Percentiles rank a stretch among this genome's conserved stretches.
Evolutionary conservation across 2,113 vertebrate species (phyloP).

Genomic region (Mellivora capensis): DNA sequence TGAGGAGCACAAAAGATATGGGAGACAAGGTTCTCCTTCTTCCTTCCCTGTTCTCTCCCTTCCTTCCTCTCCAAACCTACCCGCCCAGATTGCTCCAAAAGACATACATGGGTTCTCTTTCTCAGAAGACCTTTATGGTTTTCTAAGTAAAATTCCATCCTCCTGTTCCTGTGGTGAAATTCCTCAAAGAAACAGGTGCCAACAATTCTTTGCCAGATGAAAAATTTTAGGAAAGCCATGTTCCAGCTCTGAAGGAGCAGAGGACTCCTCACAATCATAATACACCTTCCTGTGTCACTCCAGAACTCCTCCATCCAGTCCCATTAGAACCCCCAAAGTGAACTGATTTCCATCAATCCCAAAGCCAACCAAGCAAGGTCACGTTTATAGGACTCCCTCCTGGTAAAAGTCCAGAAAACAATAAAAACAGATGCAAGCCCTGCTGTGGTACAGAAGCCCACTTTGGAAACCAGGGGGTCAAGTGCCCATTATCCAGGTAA

Average conservation of each 20-base stretch:
- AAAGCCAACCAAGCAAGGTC: constrained; percentile 62
- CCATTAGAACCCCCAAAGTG: constrained; percentile 63
- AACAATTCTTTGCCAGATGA: background rate
- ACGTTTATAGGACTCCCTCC: constrained; percentile 52
- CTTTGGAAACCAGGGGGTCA: constrained; percentile 65
- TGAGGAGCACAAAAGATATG: background rate
- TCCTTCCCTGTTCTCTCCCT: background rate
- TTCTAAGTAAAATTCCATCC: background rate
- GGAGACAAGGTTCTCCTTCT: background rate
- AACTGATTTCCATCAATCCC: constrained; percentile 54
- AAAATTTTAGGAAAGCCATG: background rate
- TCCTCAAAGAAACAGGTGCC: constrained; percentile 31
- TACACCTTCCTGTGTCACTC: background rate
- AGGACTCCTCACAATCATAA: background rate
- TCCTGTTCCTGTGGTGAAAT: background rate
- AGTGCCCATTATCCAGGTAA: constrained; percentile 74
- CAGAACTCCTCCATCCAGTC: constrained; percentile 37
- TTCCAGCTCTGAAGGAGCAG: background rate
- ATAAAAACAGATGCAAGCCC: constrained; percentile 56
- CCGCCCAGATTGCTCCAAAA: background rate
- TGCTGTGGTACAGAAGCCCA: constrained; percentile 45
- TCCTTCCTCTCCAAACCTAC: background rate
- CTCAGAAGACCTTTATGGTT: background rate
- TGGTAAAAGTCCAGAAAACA: constrained; percentile 26
- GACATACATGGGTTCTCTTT: background rate